Evolutionary conservation across 2,797 vertebrate species (phyloP), one percentile per base, ranked within the genome.

Genomic region (Arrhamphus sclerolepis): DNA sequence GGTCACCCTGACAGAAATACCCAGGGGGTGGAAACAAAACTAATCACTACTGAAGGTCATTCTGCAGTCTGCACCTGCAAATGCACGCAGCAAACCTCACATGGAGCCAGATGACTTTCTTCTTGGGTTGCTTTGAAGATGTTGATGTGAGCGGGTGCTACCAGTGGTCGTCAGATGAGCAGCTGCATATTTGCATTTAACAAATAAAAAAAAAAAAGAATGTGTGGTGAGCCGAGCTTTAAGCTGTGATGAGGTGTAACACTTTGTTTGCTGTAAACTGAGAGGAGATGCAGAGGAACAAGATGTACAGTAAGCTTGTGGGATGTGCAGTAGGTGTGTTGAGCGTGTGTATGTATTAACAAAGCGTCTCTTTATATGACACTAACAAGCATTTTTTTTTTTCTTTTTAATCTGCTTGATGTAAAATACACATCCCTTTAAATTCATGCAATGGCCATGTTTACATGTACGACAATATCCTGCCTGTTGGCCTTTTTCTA

Each of bases 11-110:
- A 47, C 52, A 63, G 63, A 75, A 56, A 48, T 21, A 42, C 74
- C 49, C 46, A 41, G 22, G 50, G 47, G 52, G 19, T 10, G 21
- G 39, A 46, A 20, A 18, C 34, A 66, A 46, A 29, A 24, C 40
- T 24, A 34, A n/a, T n/a, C 46, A 57, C 55, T 51, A 20, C 62
- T 59, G 65, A 70, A 48, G 59, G 72, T 67, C 62, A 51, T 50
- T 56, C 54, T 65, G 43, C 59, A 75, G 70, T 73, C 60, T 64
- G 28, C 38, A 70, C 59, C 65, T 68, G 72, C 56, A 67, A 56
- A 75, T n/a, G 58, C 44, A 47, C 76, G 56, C 70, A 50, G 19
- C 6, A 55, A n/a, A 66, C 52, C 63, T 72, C 59, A 59, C 29
- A 39, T 10, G 26, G 64, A 70, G 63, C 51, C 48, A 58, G 54